A percentile compares a stretch with the other conserved stretches of the same genome.
Evolutionary conservation across 2,888 invertebrate species (phyloP).

Genomic region (Himalopsyche kuldschensis): DNA sequence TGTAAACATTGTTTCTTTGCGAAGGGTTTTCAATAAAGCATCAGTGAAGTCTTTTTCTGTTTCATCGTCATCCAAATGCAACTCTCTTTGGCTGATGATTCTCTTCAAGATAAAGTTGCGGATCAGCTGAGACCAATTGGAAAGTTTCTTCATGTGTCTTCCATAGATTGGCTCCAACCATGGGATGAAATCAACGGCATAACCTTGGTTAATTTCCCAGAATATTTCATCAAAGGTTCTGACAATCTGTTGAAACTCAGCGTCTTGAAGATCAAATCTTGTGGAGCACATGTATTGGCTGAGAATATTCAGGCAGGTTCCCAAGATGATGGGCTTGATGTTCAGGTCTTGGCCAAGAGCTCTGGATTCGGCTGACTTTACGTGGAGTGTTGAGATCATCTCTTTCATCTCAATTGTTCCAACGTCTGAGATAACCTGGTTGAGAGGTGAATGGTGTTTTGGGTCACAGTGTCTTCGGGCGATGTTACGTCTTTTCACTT

Average conservation of each 20-base stretch:
- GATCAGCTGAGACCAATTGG: slow-evolving; percentile 70
- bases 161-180: slow-evolving; percentile 76
- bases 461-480: slow-evolving; percentile 82
- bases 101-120: slow-evolving; percentile 72
- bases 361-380: slow-evolving; percentile 49
- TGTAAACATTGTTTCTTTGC: slow-evolving; percentile 62
- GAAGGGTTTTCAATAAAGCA: slow-evolving; percentile 70
- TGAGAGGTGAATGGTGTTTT: slow-evolving; percentile 71
- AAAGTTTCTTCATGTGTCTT: slow-evolving; percentile 67
- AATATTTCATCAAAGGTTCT: slow-evolving; percentile 83
- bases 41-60: slow-evolving; percentile 79
- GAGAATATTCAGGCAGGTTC: slow-evolving; percentile 83
- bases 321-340: slow-evolving; percentile 72
- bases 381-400: slow-evolving; percentile 61
- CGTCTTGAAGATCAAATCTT: slow-evolving; percentile 70
- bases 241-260: slow-evolving; percentile 68
- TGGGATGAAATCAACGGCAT: slow-evolving; percentile 83
- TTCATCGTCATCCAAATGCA: slow-evolving; percentile 60
- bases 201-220: slow-evolving; percentile 89
- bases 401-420: slow-evolving; percentile 67
- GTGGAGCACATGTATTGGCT: slow-evolving; percentile 84
- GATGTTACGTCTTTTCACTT: slow-evolving; percentile 75
- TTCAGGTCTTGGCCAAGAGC: slow-evolving; percentile 52
- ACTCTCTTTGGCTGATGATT: slow-evolving; percentile 65
- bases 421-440: slow-evolving; percentile 71